Percentiles rank a stretch among this genome's conserved stretches.
These are phyloP conservation scores for Amphiprion ocellaris DNA, from an alignment of 2,113 vertebrate genomes.

Conservation along the genomic window DNA sequence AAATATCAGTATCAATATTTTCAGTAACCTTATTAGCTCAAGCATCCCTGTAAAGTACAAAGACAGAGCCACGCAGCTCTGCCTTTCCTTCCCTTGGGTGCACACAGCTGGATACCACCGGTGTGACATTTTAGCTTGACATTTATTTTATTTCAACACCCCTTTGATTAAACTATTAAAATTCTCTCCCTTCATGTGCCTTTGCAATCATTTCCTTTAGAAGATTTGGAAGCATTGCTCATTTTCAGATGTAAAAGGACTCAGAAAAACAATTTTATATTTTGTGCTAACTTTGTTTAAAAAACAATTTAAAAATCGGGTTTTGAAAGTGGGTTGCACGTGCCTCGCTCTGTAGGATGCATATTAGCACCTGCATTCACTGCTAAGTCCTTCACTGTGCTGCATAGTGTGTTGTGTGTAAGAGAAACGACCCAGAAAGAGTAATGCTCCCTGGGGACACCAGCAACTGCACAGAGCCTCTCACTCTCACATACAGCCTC, in stretches of 20 bases:
- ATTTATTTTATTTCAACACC: conserved; percentile 56
- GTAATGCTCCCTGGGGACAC: conserved; percentile 67
- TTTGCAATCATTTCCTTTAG: conserved; percentile 10
- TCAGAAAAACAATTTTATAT: not conserved
- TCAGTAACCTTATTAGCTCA: conserved; percentile 57
- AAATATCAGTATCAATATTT: conserved; percentile 31
- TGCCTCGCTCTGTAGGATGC: not conserved
- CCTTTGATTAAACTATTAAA: conserved; percentile 50
- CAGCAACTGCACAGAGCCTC: conserved; percentile 62
- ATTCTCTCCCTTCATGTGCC: conserved; percentile 8
- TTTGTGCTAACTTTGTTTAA: not conserved
- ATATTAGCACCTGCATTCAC: conserved; percentile 38
- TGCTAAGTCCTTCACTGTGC: conserved; percentile 35
- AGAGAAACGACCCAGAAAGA: conserved; percentile 73
- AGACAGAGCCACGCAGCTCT: conserved; percentile 40
- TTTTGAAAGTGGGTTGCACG: not conserved
- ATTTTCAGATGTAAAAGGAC: conserved; percentile 26
- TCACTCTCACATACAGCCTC: conserved; percentile 1
- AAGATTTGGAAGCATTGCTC: conserved; percentile 11
- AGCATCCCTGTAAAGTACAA: conserved; percentile 62
- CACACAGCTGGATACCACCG: conserved; percentile 47
- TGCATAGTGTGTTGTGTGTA: conserved; percentile 59
- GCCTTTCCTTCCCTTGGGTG: conserved; percentile 37
- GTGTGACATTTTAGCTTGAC: conserved; percentile 69
- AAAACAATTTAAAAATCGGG: conserved; percentile 1